phyloP scores from a whole-genome alignment of 2,888 invertebrate species.

The Dicranocentrus wangi region DNA sequence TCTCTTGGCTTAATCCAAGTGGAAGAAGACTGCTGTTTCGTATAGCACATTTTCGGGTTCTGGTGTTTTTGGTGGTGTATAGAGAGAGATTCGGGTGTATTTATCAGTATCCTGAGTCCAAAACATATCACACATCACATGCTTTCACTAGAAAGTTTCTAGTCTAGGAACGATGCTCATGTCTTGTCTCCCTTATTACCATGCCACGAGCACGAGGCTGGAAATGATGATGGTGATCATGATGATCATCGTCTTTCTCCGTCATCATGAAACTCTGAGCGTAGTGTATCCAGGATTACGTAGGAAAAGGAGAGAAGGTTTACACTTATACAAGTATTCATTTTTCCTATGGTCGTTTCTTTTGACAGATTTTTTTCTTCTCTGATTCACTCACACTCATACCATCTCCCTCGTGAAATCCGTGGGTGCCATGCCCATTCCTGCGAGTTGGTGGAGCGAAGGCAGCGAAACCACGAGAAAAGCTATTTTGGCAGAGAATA shows the following conservation, averaged over 20 bases:
- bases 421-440: not conserved
- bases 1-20: not conserved
- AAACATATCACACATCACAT: constrained; percentile 7
- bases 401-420: not conserved
- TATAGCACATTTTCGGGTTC: not conserved
- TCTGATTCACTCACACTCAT: not conserved
- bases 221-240: constrained; percentile 34
- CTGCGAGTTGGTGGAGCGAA: not conserved
- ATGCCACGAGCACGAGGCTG: constrained; percentile 42
- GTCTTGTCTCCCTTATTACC: constrained; percentile 25
- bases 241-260: constrained; percentile 39
- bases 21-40: not conserved
- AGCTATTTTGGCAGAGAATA: constrained; percentile 16
- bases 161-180: not conserved
- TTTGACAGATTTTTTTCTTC: constrained; percentile 38
- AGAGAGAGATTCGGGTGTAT: not conserved
- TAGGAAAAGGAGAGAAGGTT: constrained; percentile 7
- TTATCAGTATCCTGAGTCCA: constrained; percentile 6
- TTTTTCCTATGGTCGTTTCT: constrained; percentile 14
- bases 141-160: too few relatives aligned
- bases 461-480: constrained; percentile 9
- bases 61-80: not conserved
- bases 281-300: not conserved
- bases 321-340: not conserved
- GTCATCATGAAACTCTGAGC: not conserved